These are phyloP conservation scores for Anagrus nilaparvatae DNA, from an alignment of 1,140 invertebrate genomes.

Conservation along the genomic window DNA sequence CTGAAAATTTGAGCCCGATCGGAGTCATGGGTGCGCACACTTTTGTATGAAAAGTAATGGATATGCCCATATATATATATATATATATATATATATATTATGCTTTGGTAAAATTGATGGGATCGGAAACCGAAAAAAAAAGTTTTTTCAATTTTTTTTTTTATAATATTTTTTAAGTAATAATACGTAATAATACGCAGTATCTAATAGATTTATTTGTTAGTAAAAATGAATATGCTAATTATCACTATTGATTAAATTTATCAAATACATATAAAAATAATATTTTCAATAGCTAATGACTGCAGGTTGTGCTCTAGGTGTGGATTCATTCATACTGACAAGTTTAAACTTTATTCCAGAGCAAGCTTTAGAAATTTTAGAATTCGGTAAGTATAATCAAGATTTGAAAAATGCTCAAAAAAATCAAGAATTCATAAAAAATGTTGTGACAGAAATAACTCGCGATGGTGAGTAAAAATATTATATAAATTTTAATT, in stretches of 20 bases:
- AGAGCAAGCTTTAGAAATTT: slow-evolving; percentile 35
- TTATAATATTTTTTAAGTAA: neutral
- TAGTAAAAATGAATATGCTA: too few species aligned
- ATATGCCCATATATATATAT: too few species aligned
- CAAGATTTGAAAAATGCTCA: slow-evolving; percentile 30
- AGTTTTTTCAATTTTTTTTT: neutral
- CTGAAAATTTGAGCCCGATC: too few species aligned
- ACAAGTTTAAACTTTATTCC: slow-evolving; percentile 54
- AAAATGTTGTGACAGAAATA: slow-evolving; percentile 31
- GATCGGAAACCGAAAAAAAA: neutral
- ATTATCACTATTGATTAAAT: too few species aligned
- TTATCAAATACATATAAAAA: too few species aligned
- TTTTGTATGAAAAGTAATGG: too few species aligned
- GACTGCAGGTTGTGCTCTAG: slow-evolving; percentile 47
- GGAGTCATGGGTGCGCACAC: too few species aligned
- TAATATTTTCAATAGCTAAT: slow-evolving; percentile 48
- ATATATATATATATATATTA: neutral
- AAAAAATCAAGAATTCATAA: slow-evolving; percentile 40
- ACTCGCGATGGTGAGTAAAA: slow-evolving; percentile 41
- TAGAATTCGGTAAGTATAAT: slow-evolving; percentile 26
- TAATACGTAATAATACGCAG: neutral
- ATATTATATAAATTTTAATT: slow-evolving; percentile 8
- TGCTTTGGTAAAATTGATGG: neutral
- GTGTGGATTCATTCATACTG: slow-evolving; percentile 57
- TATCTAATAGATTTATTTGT: too few species aligned